Evolutionary conservation across 2,888 invertebrate genomes (phyloP), one percentile per base, ranked within the genome.

Genomic region (Idaea biselata): DNA sequence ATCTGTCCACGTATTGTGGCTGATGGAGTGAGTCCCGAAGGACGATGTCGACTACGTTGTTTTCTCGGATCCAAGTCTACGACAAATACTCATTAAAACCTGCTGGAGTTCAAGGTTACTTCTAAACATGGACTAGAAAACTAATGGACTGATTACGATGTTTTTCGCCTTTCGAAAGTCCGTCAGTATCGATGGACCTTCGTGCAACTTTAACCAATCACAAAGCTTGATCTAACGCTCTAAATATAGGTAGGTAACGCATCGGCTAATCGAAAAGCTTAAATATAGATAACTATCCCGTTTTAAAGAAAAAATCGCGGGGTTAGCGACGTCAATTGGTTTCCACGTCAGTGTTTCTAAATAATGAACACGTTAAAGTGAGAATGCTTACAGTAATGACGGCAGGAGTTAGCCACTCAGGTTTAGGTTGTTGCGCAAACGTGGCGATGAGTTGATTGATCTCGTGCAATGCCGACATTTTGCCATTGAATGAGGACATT

Each of bases 391-490:
- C 98, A 63, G 99, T 98, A 95, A 99, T 98, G 70, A 97, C 95
- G 77, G 97, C 97, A 14, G 98, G 96, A 32, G 98, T 99, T 17
- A 99, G 93, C 96, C 98, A 98, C 81, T 97, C 97, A 74, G 96
- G 96, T 81, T 98, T 97, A 6, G 97, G 96, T 88, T 97, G 98
- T 84, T 97, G 98, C 63, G 97, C 96, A 65, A 98, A 97, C 77
- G 97, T 96, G 65, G 97, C 96, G 71, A 98, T 97, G 60, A 99
- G 97, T 93, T 99, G 99, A 90, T 99, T 99, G 64, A 99, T 98
- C 94, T 99, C 99, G 87, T 99, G 99, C 69, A 99, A 93, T 18
- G 99, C 99, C 80, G 99, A 99, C 99, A 99, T 99, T 94, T 99
- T 99, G 54, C 99, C 99, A 91, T 99, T 99, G 85, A 99, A 99